Percentiles rank a stretch among this genome's conserved stretches.
Evolutionary conservation across 2,888 invertebrate species (phyloP).

Genomic region (Litoditis marina): DNA sequence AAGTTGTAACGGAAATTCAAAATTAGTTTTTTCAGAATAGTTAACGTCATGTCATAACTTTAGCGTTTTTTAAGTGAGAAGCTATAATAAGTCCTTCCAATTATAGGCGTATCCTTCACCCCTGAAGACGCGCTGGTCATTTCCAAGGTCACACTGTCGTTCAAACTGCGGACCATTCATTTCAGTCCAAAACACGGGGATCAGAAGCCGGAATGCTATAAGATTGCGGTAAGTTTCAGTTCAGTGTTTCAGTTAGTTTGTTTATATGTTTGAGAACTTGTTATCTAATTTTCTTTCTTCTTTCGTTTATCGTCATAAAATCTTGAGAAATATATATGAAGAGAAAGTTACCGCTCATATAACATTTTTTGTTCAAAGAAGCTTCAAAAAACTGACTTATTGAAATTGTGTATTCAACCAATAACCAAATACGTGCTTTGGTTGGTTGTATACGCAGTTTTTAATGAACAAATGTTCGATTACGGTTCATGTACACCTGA

Average conservation of each 20-base stretch:
- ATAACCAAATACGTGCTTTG: no score
- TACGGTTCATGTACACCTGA: no score
- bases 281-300: no score
- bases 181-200: constrained; percentile 49
- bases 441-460: no score
- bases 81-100: no score
- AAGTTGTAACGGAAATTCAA: background rate
- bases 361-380: background rate
- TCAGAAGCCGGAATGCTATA: constrained; percentile 59
- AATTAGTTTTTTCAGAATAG: background rate
- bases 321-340: background rate
- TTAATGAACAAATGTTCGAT: no score
- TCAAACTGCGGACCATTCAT: constrained; percentile 52
- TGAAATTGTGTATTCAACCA: no score
- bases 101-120: constrained; percentile 49
- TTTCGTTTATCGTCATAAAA: no score
- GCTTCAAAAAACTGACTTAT: no score
- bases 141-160: constrained; percentile 51
- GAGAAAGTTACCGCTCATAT: background rate
- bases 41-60: background rate
- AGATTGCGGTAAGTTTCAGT: constrained; percentile 39
- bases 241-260: background rate
- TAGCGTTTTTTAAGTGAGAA: background rate
- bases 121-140: constrained; percentile 59
- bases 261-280: background rate